phyloP scores from a whole-genome alignment of 1,140 invertebrate genomes.

The Metopolophium dirhodum region DNA sequence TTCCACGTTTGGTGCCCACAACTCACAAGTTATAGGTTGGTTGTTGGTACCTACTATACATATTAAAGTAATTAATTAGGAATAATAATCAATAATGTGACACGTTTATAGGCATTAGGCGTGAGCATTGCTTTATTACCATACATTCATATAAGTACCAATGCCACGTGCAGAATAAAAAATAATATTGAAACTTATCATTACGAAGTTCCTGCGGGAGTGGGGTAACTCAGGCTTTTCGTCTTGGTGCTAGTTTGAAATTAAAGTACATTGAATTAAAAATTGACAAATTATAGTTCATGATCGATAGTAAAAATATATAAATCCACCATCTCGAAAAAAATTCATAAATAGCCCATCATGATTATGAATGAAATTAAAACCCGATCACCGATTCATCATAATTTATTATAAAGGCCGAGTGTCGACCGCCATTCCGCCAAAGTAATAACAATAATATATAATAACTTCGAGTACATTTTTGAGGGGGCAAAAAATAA shows the following conservation, averaged over 20 bases:
- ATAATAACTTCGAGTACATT: no score
- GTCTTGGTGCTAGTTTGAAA: neutral
- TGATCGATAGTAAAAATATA: neutral
- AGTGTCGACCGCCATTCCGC: neutral
- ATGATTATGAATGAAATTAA: neutral
- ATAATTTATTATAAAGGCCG: neutral
- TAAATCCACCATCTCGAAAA: neutral
- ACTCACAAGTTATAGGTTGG: neutral
- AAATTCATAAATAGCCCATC: neutral
- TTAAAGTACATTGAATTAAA: neutral
- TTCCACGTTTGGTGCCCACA: neutral
- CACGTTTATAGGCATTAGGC: neutral
- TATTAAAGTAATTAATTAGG: constrained; percentile 9
- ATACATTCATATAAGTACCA: neutral
- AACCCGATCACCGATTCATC: neutral
- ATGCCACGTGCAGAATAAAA: neutral
- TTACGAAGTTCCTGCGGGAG: neutral
- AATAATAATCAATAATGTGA: constrained; percentile 11
- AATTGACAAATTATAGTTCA: neutral
- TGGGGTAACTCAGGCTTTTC: no score
- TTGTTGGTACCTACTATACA: neutral
- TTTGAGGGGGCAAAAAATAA: no score
- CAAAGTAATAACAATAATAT: neutral
- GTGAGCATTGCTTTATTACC: neutral
- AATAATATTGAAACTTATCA: neutral